Conservation (phyloP, 2,888 invertebrate genomes). For the Pachliopta kotzebuea region DNA sequence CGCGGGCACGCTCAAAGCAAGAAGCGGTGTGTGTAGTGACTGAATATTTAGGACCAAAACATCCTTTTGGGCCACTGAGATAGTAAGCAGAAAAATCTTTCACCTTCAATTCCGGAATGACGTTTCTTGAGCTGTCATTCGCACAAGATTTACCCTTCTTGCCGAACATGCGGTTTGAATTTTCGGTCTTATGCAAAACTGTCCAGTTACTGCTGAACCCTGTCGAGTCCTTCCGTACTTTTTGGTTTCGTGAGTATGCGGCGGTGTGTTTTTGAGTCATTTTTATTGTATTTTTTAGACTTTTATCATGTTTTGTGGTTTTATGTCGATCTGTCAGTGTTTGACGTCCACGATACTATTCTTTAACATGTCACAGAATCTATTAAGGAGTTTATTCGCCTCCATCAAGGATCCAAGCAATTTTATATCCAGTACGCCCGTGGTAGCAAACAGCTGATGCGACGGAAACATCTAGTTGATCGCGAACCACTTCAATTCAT, state of each 20-base stretch:
- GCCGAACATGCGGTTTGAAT: conserved; percentile 37
- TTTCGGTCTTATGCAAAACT: conserved; percentile 32
- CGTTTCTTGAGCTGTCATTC: background rate
- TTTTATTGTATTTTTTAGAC: conserved; percentile 27
- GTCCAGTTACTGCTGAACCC: conserved; percentile 21
- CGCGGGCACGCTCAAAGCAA: background rate
- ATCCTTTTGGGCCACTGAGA: background rate
- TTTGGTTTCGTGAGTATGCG: conserved; percentile 31
- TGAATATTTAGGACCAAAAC: conserved; percentile 7
- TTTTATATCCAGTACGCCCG: conserved; percentile 29
- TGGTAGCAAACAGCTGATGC: conserved; percentile 62
- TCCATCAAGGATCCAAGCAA: conserved; percentile 44
- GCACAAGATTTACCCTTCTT: conserved; percentile 40
- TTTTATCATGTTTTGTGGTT: conserved; percentile 28
- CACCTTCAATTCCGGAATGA: background rate
- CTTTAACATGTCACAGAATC: conserved; percentile 5
- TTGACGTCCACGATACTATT: background rate
- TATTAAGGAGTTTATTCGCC: conserved; percentile 23
- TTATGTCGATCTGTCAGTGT: conserved; percentile 10
- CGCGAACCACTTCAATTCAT: conserved; percentile 78
- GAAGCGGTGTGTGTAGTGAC: conserved; percentile 15
- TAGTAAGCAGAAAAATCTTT: conserved; percentile 23
- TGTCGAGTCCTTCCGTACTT: background rate
- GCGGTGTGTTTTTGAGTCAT: conserved; percentile 38
- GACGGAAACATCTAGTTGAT: conserved; percentile 76